phyloP scores from a whole-genome alignment of 92 coral and sea anemone genomes.

The Phymanthus crucifer region DNA sequence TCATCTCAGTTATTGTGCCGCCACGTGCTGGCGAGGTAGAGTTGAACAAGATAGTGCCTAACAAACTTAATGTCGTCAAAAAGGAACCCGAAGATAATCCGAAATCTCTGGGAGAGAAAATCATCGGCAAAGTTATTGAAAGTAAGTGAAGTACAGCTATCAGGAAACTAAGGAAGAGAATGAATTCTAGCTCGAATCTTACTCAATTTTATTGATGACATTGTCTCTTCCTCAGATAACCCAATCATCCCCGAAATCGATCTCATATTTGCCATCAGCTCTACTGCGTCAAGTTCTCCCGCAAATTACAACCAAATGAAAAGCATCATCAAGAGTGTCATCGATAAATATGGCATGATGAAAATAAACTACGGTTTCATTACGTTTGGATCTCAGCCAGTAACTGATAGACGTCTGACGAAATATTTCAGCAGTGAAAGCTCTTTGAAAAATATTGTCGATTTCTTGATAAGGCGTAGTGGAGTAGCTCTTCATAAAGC shows the following conservation, averaged over 20 bases:
- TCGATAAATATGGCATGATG: slow-evolving; percentile 54
- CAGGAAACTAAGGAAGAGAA: not conserved
- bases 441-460: slow-evolving; percentile 51
- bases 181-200: no score
- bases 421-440: slow-evolving; percentile 35
- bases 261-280: slow-evolving; percentile 76
- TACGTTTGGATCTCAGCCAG: slow-evolving; percentile 41
- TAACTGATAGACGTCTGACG: slow-evolving; percentile 39
- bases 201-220: not conserved
- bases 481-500: slow-evolving; percentile 71
- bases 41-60: slow-evolving; percentile 42
- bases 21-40: slow-evolving; percentile 66
- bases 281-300: slow-evolving; percentile 55
- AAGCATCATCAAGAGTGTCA: slow-evolving; percentile 42
- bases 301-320: slow-evolving; percentile 61
- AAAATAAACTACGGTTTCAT: slow-evolving; percentile 54
- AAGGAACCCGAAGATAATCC: slow-evolving; percentile 36
- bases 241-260: slow-evolving; percentile 64
- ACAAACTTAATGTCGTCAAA: slow-evolving; percentile 49
- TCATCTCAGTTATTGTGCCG: slow-evolving; percentile 67
- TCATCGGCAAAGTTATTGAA: slow-evolving; percentile 68
- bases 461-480: slow-evolving; percentile 28
- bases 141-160: slow-evolving; percentile 43
- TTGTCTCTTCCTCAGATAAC: slow-evolving; percentile 34
- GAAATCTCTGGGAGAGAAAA: slow-evolving; percentile 53